Percentiles rank a stretch among this genome's conserved stretches.
Conservation (phyloP, 2,113 vertebrate species). For the Tragulus kanchil region DNA sequence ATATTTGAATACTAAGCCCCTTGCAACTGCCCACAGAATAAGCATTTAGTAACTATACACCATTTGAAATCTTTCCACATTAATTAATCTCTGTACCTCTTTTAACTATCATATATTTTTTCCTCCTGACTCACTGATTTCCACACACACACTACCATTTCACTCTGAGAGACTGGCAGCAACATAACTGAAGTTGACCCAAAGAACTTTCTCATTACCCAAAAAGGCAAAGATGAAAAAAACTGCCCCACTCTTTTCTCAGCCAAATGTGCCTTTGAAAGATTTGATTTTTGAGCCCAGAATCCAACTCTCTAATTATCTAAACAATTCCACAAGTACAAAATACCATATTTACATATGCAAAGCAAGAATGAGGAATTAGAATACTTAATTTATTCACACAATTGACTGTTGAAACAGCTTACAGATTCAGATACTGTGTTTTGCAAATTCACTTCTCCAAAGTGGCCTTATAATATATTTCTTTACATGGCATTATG, state of each 20-base stretch:
- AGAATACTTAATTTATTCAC: conserved; percentile 68
- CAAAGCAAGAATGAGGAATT: conserved; percentile 55
- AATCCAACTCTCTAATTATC: conserved; percentile 69
- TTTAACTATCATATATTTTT: conserved; percentile 5
- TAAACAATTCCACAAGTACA: conserved; percentile 72
- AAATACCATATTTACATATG: conserved; percentile 73
- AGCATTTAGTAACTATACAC: not conserved
- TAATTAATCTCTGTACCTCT: not conserved
- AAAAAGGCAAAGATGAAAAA: conserved; percentile 47
- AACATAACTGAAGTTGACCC: conserved; percentile 53
- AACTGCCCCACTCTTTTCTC: conserved; percentile 40
- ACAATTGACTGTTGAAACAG: conserved; percentile 59
- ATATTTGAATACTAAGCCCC: not conserved
- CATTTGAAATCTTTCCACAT: not conserved
- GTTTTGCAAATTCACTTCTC: conserved; percentile 57
- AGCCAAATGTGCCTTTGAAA: conserved; percentile 66
- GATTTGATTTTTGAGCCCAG: conserved; percentile 63
- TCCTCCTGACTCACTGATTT: conserved; percentile 44
- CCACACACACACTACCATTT: conserved; percentile 42
- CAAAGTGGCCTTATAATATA: not conserved
- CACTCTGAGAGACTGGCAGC: not conserved
- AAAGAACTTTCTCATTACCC: conserved; percentile 34
- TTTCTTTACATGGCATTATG: conserved; percentile 19
- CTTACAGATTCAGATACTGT: conserved; percentile 45
- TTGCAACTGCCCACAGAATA: not conserved